Evolutionary conservation across 2,113 vertebrate genomes (phyloP).

Genomic region (Shinisaurus crocodilurus): DNA sequence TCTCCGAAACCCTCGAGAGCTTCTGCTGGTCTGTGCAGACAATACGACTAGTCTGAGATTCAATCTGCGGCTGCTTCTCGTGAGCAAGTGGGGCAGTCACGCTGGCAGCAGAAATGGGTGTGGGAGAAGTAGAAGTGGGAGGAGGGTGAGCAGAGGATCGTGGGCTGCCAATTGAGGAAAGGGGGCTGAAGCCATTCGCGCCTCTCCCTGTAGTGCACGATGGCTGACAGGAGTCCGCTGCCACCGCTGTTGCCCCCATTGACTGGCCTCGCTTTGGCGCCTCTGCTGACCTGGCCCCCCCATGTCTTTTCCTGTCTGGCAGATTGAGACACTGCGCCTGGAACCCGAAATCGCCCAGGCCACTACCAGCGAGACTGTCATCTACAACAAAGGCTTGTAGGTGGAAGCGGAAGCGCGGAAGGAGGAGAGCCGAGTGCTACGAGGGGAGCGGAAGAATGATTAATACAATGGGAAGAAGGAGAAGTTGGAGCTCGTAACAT

Average conservation of each 20-base stretch:
- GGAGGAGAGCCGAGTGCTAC: conserved; percentile 4
- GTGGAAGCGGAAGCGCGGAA: conserved; percentile 4
- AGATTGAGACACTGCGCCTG: conserved; percentile 86
- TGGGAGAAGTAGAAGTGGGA: too few relatives aligned
- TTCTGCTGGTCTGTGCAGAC: too few relatives aligned
- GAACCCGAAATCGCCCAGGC: conserved; percentile 89
- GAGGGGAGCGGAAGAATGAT: not conserved
- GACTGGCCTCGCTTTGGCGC: not conserved
- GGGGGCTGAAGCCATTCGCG: fast-evolving
- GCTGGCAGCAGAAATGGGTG: too few relatives aligned
- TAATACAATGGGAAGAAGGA: not conserved
- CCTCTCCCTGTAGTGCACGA: too few relatives aligned
- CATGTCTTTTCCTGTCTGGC: conserved; percentile 51
- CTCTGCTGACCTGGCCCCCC: fast-evolving
- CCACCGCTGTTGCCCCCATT: too few relatives aligned
- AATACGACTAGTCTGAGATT: too few relatives aligned
- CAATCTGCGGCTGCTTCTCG: too few relatives aligned
- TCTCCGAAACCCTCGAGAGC: too few relatives aligned
- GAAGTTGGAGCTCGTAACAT: conserved; percentile 23
- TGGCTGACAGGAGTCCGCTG: too few relatives aligned
- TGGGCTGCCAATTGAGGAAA: not conserved
- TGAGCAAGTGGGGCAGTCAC: too few relatives aligned
- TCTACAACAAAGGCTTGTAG: conserved; percentile 95
- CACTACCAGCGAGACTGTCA: conserved; percentile 83
- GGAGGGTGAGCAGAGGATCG: too few relatives aligned